Base-by-base conservation (phyloP, 2,888 invertebrate genomes). In the Gasteruption jaculator region DNA sequence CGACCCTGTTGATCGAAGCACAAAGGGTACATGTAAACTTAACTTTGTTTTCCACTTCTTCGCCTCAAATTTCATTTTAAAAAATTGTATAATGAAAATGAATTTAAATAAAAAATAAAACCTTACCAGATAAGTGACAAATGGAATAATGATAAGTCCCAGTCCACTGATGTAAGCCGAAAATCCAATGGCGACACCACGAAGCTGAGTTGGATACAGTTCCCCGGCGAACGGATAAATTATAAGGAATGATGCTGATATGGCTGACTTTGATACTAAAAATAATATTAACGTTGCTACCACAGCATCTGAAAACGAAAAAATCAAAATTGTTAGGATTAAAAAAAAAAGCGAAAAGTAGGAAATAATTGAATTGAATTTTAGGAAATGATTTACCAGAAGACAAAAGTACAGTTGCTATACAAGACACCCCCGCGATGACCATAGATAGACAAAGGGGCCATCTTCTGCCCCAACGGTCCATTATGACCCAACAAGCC, bases 201-300 rank as follows among this genome's bases (percentile, higher is more conserved):
- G 78, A 31, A 91, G 76, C 67, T 89, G 88, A 2, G 92, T 93
- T 2, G 93, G 93, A 71, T 92, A 92, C 15, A 93, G 70, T 73
- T 93, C 93, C 7, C 90, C 90, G 53, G 91, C 91, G 70, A 92
- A 92, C 0, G 92, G 91, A 70, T 92, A 93, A 57, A 93, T 90
- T 48, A 91, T 90, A 41, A 91, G 75, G 73, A 91, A 93, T 5
- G 91, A 90, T 5, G 91, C 91, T 2, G 92, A 91, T 63, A 92
- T 87, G 51, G 91, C 81, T 50, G 89, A 89, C 73, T 93, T 93
- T 10, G 91, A 86, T 58, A 90, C 75, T 25, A 90, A 73, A 68
- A 86, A 91, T 12, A 91, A 72, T 42, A 85, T 75, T 29, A 91
- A 72, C 25, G 89, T 90, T 60, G 82, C 78, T 42, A 76, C 78